These are phyloP conservation scores for Penaeus japonicus DNA, from an alignment of 1,140 invertebrate genomes.

Conservation along the genomic window DNA sequence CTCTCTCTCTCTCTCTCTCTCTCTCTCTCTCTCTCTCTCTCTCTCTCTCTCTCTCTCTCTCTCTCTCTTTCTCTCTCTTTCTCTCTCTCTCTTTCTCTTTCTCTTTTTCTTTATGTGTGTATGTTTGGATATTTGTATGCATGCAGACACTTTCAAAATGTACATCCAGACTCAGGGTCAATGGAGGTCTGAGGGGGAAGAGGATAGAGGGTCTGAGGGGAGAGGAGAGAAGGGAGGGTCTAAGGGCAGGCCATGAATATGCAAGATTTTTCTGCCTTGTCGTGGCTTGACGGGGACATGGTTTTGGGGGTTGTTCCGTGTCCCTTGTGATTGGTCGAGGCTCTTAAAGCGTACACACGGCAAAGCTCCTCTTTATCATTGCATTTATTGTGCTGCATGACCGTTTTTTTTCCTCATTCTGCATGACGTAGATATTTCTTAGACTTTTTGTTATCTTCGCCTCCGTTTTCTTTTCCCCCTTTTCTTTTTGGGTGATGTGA, in stretches of 20 bases:
- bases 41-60: neutral
- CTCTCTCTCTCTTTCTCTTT: neutral
- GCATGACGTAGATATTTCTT: too few relatives aligned
- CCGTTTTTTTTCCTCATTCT: too few relatives aligned
- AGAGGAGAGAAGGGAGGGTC: neutral
- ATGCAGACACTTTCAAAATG: too few relatives aligned
- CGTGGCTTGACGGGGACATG: neutral
- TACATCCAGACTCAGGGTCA: neutral
- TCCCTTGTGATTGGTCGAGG: too few relatives aligned
- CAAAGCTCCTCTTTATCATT: too few relatives aligned
- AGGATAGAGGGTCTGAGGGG: neutral
- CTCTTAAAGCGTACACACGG: too few relatives aligned
- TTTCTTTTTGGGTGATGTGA: neutral
- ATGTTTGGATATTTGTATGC: neutral
- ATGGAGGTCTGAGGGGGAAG: neutral
- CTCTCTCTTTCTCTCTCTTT: neutral
- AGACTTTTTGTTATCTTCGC: neutral
- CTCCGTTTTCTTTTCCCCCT: neutral
- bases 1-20: too few relatives aligned
- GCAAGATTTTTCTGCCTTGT: neutral
- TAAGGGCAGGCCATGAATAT: constrained; percentile 7
- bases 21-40: neutral
- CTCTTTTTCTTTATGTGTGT: neutral
- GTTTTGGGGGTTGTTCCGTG: neutral
- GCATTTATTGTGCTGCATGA: too few relatives aligned